Base-by-base conservation (phyloP, 2,113 vertebrate species). In the Notechis scutatus region DNA sequence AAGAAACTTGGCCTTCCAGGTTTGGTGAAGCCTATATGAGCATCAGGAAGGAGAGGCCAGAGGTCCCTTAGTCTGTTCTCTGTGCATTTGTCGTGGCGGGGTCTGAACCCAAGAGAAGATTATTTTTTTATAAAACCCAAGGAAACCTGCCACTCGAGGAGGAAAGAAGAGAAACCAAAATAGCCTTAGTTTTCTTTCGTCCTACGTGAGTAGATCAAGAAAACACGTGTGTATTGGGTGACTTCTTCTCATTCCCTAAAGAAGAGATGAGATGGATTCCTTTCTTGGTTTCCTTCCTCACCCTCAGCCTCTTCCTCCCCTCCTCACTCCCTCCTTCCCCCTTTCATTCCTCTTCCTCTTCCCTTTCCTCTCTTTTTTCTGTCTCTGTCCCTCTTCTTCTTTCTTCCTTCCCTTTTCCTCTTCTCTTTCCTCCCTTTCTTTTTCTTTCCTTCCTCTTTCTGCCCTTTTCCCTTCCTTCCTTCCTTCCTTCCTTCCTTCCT, bases 1-100 rank as follows among this genome's bases (percentile, higher is more conserved):
- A 11, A 56, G 2, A 61, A 93, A 93, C 91, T 92, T 2, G 94
- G 95, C 94, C 96, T 96, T 96, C 94, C 96, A 87, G 64, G 92
- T 94, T 92, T 93, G 94, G 88, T 81, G 12, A 93, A 81, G 87
- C 94, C 4, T 92, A 92, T 92, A 18, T 92, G 91, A 56, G 59
- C 29, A 10, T 11, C 45, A 24, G 61, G 64, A 3, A n/a, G 39
- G 69, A 23, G 18, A 18, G 0, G 11, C 34, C 34, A 0, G 61
- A 5, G 47, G 39, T 9, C 26, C 50, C 39, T 86, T 10, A 3
- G 90, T 95, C 89, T 92, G 93, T 92, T 91, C 93, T 95, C 94
- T 4, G 92, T 92, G 90, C 95, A 0, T 94, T 95, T 96, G 93
- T 92, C 95, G 88, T 86, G 59, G 87, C 54, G 0, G 92, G 90